Evolutionary conservation across 2,888 invertebrate species (phyloP), one percentile per base, ranked within the genome.

Genomic region (Glaucopsyche alexis): DNA sequence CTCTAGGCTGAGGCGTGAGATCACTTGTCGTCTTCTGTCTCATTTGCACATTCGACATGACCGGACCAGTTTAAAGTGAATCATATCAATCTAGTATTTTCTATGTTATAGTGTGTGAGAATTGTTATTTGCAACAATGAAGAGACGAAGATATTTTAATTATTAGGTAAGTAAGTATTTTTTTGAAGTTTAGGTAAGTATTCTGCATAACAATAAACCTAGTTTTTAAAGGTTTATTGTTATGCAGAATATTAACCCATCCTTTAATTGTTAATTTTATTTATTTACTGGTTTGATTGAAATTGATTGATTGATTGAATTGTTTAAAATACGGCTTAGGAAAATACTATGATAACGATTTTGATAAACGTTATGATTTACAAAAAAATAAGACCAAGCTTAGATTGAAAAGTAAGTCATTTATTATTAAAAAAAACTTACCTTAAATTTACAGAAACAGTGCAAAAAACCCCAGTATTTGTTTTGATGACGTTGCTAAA

Each of bases 41-140:
- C 70, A 74, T 76, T 74, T 74, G 75, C 38, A 74, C 71, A 71
- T 42, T 45, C 40, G 42, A 42, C 16, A 66, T 66, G 42, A 42
- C 42, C 16, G 42, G 42, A 42, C 40, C 40, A 42, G 16, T 40
- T 40, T 42, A 16, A 38, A 40, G 38, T 65, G n/a, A 50, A 55
- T 42, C 42, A 16, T 66, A 42, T 42, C 40, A 42, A 29, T 29
- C 29, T 29, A 29, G 19, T 55, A 16, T 16, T 55, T 55, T n/a
- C 3, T n/a, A 42, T 11, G 42, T 66, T 45, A 42, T 16, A 13
- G 42, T 42, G 16, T 40, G 66, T 42, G 42, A 45, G 42, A 38
- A n/a, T 40, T 16, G n/a, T 16, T n/a, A 29, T 4, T 29, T 29
- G 29, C 4, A 29, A 29, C 29, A 29, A 66, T 66, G 66, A 66